These are phyloP conservation scores for Seriola rivoliana DNA, from an alignment of 2,113 vertebrate species.

Conservation along the genomic window DNA sequence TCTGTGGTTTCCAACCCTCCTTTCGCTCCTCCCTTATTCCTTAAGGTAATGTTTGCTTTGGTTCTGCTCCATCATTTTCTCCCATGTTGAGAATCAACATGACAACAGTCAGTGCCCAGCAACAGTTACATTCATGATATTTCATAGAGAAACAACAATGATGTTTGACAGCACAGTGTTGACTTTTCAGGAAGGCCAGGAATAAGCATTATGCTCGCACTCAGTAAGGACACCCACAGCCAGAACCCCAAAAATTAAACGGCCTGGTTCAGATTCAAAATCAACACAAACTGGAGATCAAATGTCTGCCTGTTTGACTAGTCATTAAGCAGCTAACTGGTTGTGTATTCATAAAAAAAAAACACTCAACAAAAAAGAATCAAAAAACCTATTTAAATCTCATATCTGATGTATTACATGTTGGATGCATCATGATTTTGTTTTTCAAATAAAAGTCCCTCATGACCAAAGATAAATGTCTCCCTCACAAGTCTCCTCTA, in stretches of 20 bases:
- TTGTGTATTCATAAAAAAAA: slow-evolving; percentile 44
- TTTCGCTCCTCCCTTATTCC: slow-evolving; percentile 23
- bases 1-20: slow-evolving; percentile 45
- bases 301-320: slow-evolving; percentile 54
- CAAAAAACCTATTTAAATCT: slow-evolving; percentile 48
- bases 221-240: slow-evolving; percentile 49
- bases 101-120: slow-evolving; percentile 53
- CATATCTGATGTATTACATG: slow-evolving; percentile 34
- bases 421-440: slow-evolving; percentile 14
- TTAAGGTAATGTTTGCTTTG: slow-evolving; percentile 60
- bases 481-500: slow-evolving; percentile 47
- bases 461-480: slow-evolving; percentile 57
- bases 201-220: slow-evolving; percentile 57
- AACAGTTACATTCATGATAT: slow-evolving; percentile 55
- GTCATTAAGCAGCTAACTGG: slow-evolving; percentile 42
- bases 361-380: slow-evolving; percentile 35
- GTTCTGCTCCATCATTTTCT: slow-evolving; percentile 43
- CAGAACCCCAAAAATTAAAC: slow-evolving; percentile 40
- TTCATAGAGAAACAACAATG: slow-evolving; percentile 47
- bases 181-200: slow-evolving; percentile 59
- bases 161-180: slow-evolving; percentile 65
- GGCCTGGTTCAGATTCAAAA: slow-evolving; percentile 44
- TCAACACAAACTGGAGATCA: slow-evolving; percentile 60
- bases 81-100: slow-evolving; percentile 31
- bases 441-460: slow-evolving; percentile 29